Percentiles rank a stretch among this genome's conserved stretches.
phyloP scores from a whole-genome alignment of 2,113 vertebrate genomes.

The Sylvia atricapilla region DNA sequence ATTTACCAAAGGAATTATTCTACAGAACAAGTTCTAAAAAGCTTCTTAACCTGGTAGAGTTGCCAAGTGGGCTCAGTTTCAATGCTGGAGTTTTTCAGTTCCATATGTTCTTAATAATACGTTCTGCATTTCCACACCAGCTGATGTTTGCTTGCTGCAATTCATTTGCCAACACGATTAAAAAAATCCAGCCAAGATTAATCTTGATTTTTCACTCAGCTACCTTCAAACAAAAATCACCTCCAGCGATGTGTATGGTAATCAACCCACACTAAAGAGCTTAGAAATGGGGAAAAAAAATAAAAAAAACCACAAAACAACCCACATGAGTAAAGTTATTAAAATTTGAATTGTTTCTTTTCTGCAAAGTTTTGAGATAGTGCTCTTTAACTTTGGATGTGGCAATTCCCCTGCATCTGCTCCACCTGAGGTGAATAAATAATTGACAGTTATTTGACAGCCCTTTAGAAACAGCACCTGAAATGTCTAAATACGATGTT shows the following conservation, averaged over 20 bases:
- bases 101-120: not conserved
- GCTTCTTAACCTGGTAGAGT: not conserved
- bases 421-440: conserved; percentile 37
- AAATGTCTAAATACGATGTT: not conserved
- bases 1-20: not conserved
- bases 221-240: conserved; percentile 55
- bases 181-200: conserved; percentile 60
- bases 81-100: not conserved
- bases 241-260: conserved; percentile 13
- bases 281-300: not conserved
- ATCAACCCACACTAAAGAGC: not conserved
- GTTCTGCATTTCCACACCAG: not conserved
- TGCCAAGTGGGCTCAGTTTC: not conserved
- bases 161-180: conserved; percentile 50
- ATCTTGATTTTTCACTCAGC: conserved; percentile 51
- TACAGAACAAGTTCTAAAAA: not conserved
- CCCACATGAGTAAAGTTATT: not conserved
- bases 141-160: conserved; percentile 10
- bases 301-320: too few relatives aligned
- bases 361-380: conserved; percentile 1
- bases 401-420: not conserved
- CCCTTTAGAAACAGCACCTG: not conserved
- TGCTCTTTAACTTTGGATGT: not conserved
- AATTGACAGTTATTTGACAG: conserved; percentile 26
- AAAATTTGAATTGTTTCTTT: conserved; percentile 34